phyloP scores from a whole-genome alignment of 2,797 vertebrate genomes.

The Poecilia gillii region DNA sequence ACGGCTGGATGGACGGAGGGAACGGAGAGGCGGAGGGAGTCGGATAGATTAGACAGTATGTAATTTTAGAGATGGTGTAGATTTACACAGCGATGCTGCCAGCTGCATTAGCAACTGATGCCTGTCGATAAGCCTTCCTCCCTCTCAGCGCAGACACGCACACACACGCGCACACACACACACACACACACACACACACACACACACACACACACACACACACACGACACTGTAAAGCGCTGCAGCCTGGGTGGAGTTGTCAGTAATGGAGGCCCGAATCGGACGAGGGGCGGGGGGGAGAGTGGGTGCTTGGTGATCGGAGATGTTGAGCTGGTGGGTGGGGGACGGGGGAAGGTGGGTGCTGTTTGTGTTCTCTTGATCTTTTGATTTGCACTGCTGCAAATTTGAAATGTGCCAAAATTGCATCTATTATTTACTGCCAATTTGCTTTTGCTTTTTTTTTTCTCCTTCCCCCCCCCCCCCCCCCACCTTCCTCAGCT shows the following conservation, averaged over 20 bases:
- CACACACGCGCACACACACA: too few species aligned
- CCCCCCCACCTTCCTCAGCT: constrained; percentile 29
- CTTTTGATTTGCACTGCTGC: constrained; percentile 80
- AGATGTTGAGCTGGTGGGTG: constrained; percentile 46
- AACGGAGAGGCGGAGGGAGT: constrained; percentile 20
- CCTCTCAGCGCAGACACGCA: constrained; percentile 43
- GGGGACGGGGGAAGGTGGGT: constrained; percentile 21
- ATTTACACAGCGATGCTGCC: constrained; percentile 81
- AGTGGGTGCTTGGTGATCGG: constrained; percentile 45
- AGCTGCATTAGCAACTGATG: constrained; percentile 80
- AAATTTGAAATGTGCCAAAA: constrained; percentile 83
- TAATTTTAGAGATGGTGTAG: constrained; percentile 84
- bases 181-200: constrained; percentile 27
- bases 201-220: constrained; percentile 34
- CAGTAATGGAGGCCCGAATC: constrained; percentile 74
- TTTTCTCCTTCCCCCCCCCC: constrained; percentile 29
- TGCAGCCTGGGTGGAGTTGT: constrained; percentile 66
- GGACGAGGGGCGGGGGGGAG: constrained; percentile 9
- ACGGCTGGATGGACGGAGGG: constrained; percentile 35
- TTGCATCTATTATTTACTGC: constrained; percentile 85
- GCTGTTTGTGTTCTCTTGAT: constrained; percentile 81
- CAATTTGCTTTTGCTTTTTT: constrained; percentile 78
- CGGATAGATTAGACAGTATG: constrained; percentile 72
- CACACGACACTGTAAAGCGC: constrained; percentile 32
- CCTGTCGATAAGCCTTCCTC: constrained; percentile 77